Percentiles rank a stretch among this genome's conserved stretches.
These are phyloP conservation scores for Psammodynastes pulverulentus DNA, from an alignment of 2,113 vertebrate genomes.

Conservation along the genomic window DNA sequence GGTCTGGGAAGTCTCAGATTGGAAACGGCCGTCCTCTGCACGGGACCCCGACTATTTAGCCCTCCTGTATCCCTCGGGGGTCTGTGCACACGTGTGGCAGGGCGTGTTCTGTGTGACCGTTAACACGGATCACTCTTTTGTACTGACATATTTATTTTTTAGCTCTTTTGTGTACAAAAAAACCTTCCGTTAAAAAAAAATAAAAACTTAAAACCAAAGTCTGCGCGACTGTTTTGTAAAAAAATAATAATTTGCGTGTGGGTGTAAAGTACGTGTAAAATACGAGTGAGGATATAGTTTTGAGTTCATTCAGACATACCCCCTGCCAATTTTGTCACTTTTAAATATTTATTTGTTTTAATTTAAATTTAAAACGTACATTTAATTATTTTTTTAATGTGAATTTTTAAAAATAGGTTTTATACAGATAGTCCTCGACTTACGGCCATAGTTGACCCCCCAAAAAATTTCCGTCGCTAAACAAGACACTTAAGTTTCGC, in stretches of 20 bases:
- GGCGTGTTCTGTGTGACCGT: background rate
- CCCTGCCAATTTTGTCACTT: background rate
- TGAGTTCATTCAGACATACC: no score
- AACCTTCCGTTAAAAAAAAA: background rate
- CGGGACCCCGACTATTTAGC: background rate
- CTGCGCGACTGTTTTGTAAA: background rate
- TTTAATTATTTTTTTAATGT: no score
- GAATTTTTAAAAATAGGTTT: no score
- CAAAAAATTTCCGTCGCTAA: no score
- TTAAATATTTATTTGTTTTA: no score
- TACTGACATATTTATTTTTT: slow-evolving; percentile 41
- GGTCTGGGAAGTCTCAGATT: background rate
- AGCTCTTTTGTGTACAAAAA: slow-evolving; percentile 32
- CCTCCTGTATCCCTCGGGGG: background rate
- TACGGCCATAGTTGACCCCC: no score
- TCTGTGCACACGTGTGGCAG: background rate
- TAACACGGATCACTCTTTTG: slow-evolving; percentile 30
- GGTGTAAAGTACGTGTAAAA: background rate
- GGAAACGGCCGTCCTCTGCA: background rate
- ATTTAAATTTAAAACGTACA: no score
- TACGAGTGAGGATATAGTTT: background rate
- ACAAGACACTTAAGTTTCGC: no score
- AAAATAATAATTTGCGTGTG: accelerated
- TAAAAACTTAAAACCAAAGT: background rate
- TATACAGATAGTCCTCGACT: no score